A percentile compares a stretch with the other conserved stretches of the same genome.
Conservation (phyloP, 2,888 invertebrate species). For the Pristionchus maxplancki region DNA sequence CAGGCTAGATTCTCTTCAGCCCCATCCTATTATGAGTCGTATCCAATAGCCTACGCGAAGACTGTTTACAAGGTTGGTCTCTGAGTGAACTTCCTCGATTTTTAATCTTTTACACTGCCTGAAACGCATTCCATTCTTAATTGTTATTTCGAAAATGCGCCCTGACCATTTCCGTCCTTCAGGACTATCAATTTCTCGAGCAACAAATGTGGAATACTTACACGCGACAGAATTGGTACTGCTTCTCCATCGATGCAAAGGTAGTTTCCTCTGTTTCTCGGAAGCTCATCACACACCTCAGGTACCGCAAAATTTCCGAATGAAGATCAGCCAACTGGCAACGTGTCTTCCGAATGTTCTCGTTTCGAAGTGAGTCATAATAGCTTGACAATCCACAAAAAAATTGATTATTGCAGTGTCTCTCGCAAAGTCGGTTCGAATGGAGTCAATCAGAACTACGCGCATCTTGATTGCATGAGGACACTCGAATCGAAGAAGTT, state of each 20-base stretch:
- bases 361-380: background rate
- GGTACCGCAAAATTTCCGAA: background rate
- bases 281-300: background rate
- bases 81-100: too few species aligned
- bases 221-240: slow-evolving; percentile 7
- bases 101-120: background rate
- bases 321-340: background rate
- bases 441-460: slow-evolving; percentile 37
- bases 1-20: background rate
- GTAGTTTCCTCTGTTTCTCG: background rate
- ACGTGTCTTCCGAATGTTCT: slow-evolving; percentile 26
- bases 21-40: background rate
- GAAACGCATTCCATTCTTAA: background rate
- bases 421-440: background rate
- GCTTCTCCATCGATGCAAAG: slow-evolving; percentile 38
- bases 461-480: slow-evolving; percentile 44
- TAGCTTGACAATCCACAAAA: background rate
- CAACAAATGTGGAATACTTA: slow-evolving; percentile 48
- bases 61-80: slow-evolving; percentile 32
- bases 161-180: too few species aligned
- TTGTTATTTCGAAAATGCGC: too few species aligned
- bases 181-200: slow-evolving; percentile 50
- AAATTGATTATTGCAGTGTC: background rate
- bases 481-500: background rate
- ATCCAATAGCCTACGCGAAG: slow-evolving; percentile 38